phyloP scores from a whole-genome alignment of 1,140 invertebrate species.

The Panagrolaimus sp. region DNA sequence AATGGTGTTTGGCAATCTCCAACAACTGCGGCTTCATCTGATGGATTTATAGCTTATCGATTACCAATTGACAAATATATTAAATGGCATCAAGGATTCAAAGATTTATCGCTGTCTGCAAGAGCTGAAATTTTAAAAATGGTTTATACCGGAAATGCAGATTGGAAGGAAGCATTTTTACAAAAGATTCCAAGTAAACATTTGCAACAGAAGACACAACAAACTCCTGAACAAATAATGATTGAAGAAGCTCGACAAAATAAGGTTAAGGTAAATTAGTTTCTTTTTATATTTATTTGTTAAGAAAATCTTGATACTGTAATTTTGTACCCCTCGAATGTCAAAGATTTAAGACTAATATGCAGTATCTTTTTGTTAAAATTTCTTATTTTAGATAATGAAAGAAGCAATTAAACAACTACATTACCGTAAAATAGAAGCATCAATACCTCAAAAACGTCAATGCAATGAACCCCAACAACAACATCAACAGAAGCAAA shows the following conservation, averaged over 20 bases:
- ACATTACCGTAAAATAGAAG: too few species aligned
- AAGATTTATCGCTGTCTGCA: neutral
- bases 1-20: neutral
- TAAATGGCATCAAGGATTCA: neutral
- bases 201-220: neutral
- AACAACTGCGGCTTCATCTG: neutral
- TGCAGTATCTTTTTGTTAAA: too few species aligned
- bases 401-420: too few species aligned
- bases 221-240: neutral
- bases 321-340: too few species aligned
- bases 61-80: conserved; percentile 13
- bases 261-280: too few species aligned
- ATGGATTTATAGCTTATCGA: conserved; percentile 7
- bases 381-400: too few species aligned
- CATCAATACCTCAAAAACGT: neutral
- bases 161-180: neutral
- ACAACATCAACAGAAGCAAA: neutral
- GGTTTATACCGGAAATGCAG: neutral
- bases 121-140: neutral
- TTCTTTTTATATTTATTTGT: too few species aligned
- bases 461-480: neutral
- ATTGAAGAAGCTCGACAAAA: too few species aligned
- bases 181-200: neutral
- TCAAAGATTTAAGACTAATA: too few species aligned
- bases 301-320: too few species aligned